These are phyloP conservation scores for Clanis bilineata DNA, from an alignment of 2,888 invertebrate species.

Conservation along the genomic window DNA sequence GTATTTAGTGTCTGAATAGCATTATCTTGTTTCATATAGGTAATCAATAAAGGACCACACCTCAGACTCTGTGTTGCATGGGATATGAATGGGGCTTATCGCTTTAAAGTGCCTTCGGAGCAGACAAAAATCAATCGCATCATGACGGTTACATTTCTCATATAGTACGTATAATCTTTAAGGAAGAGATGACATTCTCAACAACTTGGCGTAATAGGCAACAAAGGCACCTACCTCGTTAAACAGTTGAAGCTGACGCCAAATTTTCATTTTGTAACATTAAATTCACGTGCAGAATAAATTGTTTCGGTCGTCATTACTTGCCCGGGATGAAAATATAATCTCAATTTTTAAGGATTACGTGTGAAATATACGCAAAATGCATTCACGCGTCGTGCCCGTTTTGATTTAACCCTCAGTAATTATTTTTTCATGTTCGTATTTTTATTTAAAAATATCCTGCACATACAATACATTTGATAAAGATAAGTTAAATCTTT, in stretches of 20 bases:
- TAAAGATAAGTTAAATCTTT: too few species aligned
- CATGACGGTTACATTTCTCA: too few species aligned
- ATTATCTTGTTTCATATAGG: not conserved
- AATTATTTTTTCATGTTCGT: not conserved
- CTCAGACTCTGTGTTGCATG: too few species aligned
- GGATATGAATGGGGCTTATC: too few species aligned
- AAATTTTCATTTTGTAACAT: not conserved
- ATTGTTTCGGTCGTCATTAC: not conserved
- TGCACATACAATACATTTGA: too few species aligned
- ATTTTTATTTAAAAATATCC: not conserved
- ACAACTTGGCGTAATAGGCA: not conserved
- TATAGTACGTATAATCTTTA: too few species aligned
- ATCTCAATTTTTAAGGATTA: not conserved
- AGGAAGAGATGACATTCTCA: too few species aligned
- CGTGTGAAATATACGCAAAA: not conserved
- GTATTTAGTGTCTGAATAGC: not conserved
- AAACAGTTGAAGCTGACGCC: not conserved
- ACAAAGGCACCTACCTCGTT: not conserved
- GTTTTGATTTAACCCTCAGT: not conserved
- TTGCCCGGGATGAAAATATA: not conserved
- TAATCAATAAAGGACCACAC: too few species aligned
- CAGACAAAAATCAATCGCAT: too few species aligned
- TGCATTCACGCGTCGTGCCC: not conserved
- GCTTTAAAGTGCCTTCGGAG: too few species aligned
- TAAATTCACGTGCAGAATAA: not conserved